Evolutionary conservation across 1,140 invertebrate genomes (phyloP), one percentile per base, ranked within the genome.

Genomic region (Drosophila equinoxialis): DNA sequence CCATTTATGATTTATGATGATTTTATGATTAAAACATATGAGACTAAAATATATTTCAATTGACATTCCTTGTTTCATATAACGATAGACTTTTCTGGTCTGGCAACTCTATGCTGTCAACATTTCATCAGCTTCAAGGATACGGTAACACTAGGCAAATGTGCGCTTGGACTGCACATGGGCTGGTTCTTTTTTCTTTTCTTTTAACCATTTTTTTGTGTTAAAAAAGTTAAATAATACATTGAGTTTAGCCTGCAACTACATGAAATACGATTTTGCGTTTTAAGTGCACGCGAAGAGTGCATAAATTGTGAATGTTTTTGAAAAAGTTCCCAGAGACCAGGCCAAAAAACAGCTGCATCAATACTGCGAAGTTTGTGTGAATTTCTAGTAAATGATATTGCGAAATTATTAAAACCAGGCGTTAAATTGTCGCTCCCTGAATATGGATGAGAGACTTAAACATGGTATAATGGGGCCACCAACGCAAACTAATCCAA

Each of bases 391-490:
- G 17, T 4, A 23, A 51, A 51, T 51, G n/a, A 51, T 23, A 51
- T 51, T 51, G 17, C 45, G 3, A 51, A 51, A 51, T 51, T 51
- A 51, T 23, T 23, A 51, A 51, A 20, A 14, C 8, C 14, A 23
- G 3, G 8, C 6, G n/a, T 51, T 51, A 3, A 20, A 23, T 51
- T 20, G 45, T 23, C 8, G 11, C 17, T 20, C 8, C 17, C 37
- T 14, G 17, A 51, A 51, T 6, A 51, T 51, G 45, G 45, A 51
- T 23, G 45, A 51, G 8, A 20, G 20, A 51, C 45, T 8, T 1
- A 51, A 51, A 23, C 45, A 51, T 11, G 45, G 45, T 39, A 51
- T 54, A 7, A 77, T 74, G 65, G 74, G 80, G 64, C 39, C 71
- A 59, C 54, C 67, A 13, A 33, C 64, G 35, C 35, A 10, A 48